These are phyloP conservation scores for Beroe forskalii DNA, from an alignment of 37 sponge, comb jelly and placozoan species.

Conservation along the genomic window DNA sequence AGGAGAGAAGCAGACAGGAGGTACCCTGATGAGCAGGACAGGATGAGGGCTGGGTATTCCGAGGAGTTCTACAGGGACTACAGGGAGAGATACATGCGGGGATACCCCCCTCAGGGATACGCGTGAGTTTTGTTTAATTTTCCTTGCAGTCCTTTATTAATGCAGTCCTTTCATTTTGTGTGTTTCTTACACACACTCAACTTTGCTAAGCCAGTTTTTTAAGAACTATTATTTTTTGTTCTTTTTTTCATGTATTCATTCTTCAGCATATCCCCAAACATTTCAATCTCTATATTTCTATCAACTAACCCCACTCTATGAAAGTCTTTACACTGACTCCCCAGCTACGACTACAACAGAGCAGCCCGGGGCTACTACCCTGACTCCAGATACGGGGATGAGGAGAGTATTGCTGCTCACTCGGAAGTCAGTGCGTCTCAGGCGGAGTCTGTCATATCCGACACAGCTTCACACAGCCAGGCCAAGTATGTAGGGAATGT, in stretches of 20 bases:
- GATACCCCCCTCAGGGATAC: background rate
- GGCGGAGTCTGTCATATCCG: background rate
- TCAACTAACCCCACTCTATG: too few relatives aligned
- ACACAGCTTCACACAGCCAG: background rate
- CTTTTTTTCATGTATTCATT: too few relatives aligned
- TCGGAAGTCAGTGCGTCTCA: background rate
- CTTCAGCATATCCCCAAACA: too few relatives aligned
- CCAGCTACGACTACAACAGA: slow-evolving; percentile 35
- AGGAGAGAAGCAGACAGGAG: background rate
- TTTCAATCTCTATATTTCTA: too few relatives aligned
- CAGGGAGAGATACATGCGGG: background rate
- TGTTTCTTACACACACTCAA: too few relatives aligned
- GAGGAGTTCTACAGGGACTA: background rate
- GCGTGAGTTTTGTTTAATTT: background rate
- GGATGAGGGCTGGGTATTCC: background rate
- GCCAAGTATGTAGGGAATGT: slow-evolving; percentile 44
- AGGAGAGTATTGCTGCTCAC: background rate
- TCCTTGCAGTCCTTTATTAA: too few relatives aligned
- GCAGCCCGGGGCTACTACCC: background rate
- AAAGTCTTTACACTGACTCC: too few relatives aligned
- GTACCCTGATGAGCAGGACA: background rate
- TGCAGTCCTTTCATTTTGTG: too few relatives aligned
- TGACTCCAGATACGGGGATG: background rate
- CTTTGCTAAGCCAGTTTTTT: too few relatives aligned
- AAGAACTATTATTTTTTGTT: too few relatives aligned